Evolutionary conservation across 2,113 vertebrate species (phyloP).

Genomic region (Rousettus leschenaultii): DNA sequence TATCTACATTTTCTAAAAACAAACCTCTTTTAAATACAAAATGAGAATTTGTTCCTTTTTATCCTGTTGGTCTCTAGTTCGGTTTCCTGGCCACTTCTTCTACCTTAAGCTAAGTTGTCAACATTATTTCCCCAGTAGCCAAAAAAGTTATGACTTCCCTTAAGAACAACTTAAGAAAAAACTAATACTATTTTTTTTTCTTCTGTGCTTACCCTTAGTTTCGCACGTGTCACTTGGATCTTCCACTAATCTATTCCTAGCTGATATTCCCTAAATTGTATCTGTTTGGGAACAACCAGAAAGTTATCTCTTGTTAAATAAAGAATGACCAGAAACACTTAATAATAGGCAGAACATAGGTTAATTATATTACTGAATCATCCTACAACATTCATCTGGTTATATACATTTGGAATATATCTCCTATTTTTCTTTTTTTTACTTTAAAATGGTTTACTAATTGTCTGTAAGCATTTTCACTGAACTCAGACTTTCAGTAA

Average conservation of each 20-base stretch:
- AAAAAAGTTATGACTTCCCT: background rate
- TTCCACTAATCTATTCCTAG: background rate
- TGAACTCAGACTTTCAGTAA: background rate
- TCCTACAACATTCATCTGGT: background rate
- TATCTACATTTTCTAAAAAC: background rate
- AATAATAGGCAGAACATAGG: background rate
- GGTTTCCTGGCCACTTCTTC: background rate
- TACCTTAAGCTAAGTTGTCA: background rate
- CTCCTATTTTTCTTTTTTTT: background rate
- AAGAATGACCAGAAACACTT: background rate
- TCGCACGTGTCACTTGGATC: background rate
- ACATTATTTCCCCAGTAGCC: background rate
- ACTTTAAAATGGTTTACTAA: too few species aligned
- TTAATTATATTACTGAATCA: background rate
- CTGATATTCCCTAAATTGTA: background rate
- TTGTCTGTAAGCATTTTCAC: background rate
- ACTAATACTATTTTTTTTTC: background rate
- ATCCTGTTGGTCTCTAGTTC: background rate
- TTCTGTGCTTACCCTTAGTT: background rate
- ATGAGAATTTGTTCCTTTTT: background rate
- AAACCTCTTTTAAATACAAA: background rate
- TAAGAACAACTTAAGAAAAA: background rate
- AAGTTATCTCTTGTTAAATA: background rate
- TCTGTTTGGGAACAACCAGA: background rate
- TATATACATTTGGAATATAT: background rate